Conservation (phyloP, 2,797 vertebrate genomes). For the Malacoctenus gilli region DNA sequence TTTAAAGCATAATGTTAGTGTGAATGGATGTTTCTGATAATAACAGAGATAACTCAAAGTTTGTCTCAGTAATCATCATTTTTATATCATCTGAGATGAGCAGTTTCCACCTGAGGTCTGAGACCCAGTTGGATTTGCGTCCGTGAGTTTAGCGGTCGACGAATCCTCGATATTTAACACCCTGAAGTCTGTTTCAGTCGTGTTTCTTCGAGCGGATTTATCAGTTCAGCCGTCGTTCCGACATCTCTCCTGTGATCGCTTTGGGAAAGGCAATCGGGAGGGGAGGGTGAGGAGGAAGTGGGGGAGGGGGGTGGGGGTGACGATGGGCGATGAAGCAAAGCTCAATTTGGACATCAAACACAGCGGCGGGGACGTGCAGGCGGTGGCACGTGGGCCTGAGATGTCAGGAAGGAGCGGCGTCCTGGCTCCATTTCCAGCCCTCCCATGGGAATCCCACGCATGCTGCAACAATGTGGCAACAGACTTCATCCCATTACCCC, state of each 20-base stretch:
- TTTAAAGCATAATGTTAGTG: too few relatives aligned
- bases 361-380: slow-evolving; percentile 54
- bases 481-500: slow-evolving; percentile 68
- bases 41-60: too few relatives aligned
- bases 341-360: slow-evolving; percentile 77
- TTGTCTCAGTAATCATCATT: too few relatives aligned
- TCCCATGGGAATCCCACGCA: slow-evolving; percentile 72
- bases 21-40: too few relatives aligned
- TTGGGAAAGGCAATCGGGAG: slow-evolving; percentile 24
- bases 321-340: slow-evolving; percentile 60
- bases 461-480: slow-evolving; percentile 79
- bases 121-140: too few relatives aligned
- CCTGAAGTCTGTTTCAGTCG: neutral
- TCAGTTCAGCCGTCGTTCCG: slow-evolving; percentile 43
- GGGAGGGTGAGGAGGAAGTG: neutral
- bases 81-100: too few relatives aligned
- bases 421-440: slow-evolving; percentile 71
- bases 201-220: too few relatives aligned
- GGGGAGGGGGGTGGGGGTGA: slow-evolving; percentile 11
- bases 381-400: slow-evolving; percentile 57
- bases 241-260: slow-evolving; percentile 34
- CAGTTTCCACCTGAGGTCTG: too few relatives aligned
- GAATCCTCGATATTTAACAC: too few relatives aligned
- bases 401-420: slow-evolving; percentile 66
- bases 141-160: too few relatives aligned